Base-by-base conservation (phyloP, 2,888 invertebrate genomes). In the Phyllotreta cruciferae region DNA sequence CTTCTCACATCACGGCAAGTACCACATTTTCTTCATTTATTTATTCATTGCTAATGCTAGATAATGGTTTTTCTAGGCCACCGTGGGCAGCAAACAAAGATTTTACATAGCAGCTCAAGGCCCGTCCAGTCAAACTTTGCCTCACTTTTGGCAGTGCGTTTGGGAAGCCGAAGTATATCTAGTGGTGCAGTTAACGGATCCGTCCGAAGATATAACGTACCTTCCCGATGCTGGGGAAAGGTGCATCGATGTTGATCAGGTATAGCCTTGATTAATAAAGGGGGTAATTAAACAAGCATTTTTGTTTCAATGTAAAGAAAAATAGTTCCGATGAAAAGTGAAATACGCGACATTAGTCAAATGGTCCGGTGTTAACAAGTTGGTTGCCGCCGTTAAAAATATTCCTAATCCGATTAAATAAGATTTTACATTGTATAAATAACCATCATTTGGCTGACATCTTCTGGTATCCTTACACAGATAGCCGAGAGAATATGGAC, bases 121-220 rank as follows among this genome's bases (percentile, higher is more conserved):
- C 2, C 90, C 90, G 0, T 81, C 88, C 36, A 79, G 84, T 39
- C 82, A 83, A 63, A 90, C 89, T 0, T 80, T 87, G 1, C 78
- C 80, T 37, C 78, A 78, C 74, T 90, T 95, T 80, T 96, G 96
- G 96, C 92, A 93, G 82, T 90, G 93, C 83, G 88, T 92, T 55
- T 95, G 94, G 94, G 94, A 94, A 82, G 89, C 91, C 53, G 92
- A 93, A 76, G 91, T 93, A 7, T 87, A 90, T 73, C 85, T 96
- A 56, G 83, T 96, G 67, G 92, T 93, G 42, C 89, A 91, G 78
- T 82, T 95, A 54, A 90, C 90, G 1, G 88, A 88, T 66, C 75
- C 79, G 0, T 77, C 80, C 1, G 81, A 83, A 68, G 82, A 87
- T 66, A 78, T 86, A 50, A 84, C 84, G 73, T 89, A 89, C 75